A percentile compares a stretch with the other conserved stretches of the same genome.
These are phyloP conservation scores for Thaumatotibia leucotreta DNA, from an alignment of 1,140 invertebrate species.

Conservation along the genomic window DNA sequence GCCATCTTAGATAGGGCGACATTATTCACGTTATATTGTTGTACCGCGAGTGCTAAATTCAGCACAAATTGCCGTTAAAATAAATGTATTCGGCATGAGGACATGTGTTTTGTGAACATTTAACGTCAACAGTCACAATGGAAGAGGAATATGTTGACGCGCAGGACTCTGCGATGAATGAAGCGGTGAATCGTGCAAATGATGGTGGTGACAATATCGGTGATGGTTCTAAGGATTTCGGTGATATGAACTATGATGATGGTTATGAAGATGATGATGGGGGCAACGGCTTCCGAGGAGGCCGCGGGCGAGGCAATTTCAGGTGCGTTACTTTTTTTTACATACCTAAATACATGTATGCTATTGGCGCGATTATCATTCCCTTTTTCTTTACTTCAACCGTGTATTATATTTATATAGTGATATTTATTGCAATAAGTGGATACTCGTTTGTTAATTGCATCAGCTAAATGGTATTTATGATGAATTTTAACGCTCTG, in stretches of 20 bases:
- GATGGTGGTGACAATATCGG: slow-evolving; percentile 36
- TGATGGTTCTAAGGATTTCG: slow-evolving; percentile 46
- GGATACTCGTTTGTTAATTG: too few species aligned
- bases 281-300: slow-evolving; percentile 58
- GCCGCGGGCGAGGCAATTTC: slow-evolving; percentile 77
- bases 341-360: not conserved
- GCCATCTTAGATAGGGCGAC: slow-evolving; percentile 34
- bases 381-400: not conserved
- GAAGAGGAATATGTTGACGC: slow-evolving; percentile 63
- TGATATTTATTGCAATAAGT: too few species aligned
- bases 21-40: too few species aligned
- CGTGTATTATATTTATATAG: too few species aligned
- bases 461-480: too few species aligned
- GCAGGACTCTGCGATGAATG: slow-evolving; percentile 44
- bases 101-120: slow-evolving; percentile 40
- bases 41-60: not conserved
- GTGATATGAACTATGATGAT: slow-evolving; percentile 45
- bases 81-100: slow-evolving; percentile 41
- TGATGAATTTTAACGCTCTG: too few species aligned
- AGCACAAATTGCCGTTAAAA: slow-evolving; percentile 10
- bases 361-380: not conserved
- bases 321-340: slow-evolving; percentile 56
- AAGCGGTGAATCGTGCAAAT: slow-evolving; percentile 30
- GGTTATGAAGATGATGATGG: slow-evolving; percentile 55
- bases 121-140: slow-evolving; percentile 40